Base-by-base conservation (phyloP, 2,113 vertebrate species). In the Falco punctatus region DNA sequence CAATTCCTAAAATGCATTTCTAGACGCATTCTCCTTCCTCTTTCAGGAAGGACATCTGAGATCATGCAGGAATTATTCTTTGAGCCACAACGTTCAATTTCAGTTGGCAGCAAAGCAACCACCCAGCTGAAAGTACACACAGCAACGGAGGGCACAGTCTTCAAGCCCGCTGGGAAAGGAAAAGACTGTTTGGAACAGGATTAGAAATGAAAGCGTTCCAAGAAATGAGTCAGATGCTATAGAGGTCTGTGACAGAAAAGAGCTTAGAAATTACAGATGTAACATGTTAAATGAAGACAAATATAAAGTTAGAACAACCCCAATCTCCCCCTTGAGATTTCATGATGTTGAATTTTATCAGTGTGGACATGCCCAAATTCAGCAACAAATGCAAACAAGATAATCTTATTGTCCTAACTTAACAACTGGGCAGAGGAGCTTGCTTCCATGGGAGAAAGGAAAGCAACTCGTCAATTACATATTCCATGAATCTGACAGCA, bases 201-300 rank as follows among this genome's bases (percentile, higher is more conserved):
- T 0, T 94, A 81, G 81, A 67, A 91, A 67, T 61, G 78, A 82
- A 75, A 85, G 62, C 0, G 2, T 90, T 95, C 93, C 94, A 95
- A 96, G 84, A 90, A 96, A 92, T 91, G 91, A 96, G 90, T 95
- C 94, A 97, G 87, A 93, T 85, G 78, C 90, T 93, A 79, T 26
- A 91, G 87, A 96, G 92, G 78, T 93, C 93, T 54, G 70, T 15
- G 54, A 90, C 90, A 96, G 79, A 87, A 94, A 90, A 77, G 44
- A 90, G 81, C 84, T 94, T 65, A 82, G 66, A 89, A 96, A 92
- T 91, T 89, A 89, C 91, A 87, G 78, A 97, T 61, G n/a, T 38
- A 83, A 74, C 62, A 51, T 1, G 38, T 81, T 88, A 95, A 96
- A 90, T 86, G 86, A 93, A 80, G 64, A 81, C 17, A n/a, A 77